A percentile compares a stretch with the other conserved stretches of the same genome.
Conservation (phyloP, 2,113 vertebrate genomes). For the Alligator mississippiensis region DNA sequence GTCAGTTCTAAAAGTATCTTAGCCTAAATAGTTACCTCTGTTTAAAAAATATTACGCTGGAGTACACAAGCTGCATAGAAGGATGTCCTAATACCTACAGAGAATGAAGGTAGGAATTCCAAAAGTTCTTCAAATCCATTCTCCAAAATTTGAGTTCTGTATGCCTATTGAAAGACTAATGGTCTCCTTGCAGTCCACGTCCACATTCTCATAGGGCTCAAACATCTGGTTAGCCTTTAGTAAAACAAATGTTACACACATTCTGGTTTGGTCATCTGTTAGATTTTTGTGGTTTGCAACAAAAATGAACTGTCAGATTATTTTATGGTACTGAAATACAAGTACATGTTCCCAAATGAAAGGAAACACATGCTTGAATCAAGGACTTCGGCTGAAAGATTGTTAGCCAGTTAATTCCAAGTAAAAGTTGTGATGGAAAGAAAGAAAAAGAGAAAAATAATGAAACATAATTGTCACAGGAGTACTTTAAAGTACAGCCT, state of each 20-base stretch:
- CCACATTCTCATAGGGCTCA: neutral
- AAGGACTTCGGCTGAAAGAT: neutral
- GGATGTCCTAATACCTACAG: neutral
- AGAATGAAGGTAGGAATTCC: neutral
- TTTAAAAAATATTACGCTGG: neutral
- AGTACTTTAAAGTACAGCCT: neutral
- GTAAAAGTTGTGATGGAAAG: neutral
- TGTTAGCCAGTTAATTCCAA: neutral
- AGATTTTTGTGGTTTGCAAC: neutral
- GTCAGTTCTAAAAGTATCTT: no score
- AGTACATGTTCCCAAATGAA: neutral
- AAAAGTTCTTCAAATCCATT: neutral
- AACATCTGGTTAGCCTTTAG: neutral
- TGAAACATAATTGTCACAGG: neutral
- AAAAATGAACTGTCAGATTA: neutral
- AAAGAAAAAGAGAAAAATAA: neutral
- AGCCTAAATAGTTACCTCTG: no score
- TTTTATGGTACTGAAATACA: neutral
- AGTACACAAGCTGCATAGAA: neutral
- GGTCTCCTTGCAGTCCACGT: neutral
- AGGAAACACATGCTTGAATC: neutral
- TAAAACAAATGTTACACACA: neutral
- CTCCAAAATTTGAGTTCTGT: neutral
- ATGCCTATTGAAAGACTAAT: neutral
- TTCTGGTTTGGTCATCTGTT: neutral